A percentile compares a stretch with the other conserved stretches of the same genome.
Conservation (phyloP, 2,888 invertebrate genomes). For the Andrena camellia region DNA sequence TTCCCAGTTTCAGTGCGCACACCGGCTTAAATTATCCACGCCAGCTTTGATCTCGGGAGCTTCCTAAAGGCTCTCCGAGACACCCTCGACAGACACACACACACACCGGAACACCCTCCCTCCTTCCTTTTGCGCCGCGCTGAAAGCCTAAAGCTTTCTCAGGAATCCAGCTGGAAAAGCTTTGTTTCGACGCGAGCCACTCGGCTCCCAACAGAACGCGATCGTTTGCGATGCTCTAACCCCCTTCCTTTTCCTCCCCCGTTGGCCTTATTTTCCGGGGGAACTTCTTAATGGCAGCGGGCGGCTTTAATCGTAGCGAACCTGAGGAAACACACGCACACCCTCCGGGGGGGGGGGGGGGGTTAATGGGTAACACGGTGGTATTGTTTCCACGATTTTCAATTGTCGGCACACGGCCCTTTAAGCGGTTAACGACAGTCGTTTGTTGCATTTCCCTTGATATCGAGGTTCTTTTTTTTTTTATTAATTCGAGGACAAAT, state of each 20-base stretch:
- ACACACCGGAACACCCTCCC: neutral
- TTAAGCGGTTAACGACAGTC: neutral
- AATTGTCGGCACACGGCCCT: constrained; percentile 2
- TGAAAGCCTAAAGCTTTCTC: constrained; percentile 12
- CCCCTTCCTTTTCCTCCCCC: neutral
- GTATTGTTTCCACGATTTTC: constrained; percentile 28
- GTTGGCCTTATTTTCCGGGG: constrained; percentile 25
- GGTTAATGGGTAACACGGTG: neutral
- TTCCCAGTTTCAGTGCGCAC: constrained; percentile 10
- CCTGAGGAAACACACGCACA: constrained; percentile 22
- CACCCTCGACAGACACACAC: too few relatives aligned
- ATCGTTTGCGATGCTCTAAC: constrained; percentile 12
- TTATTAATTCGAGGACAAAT: constrained; percentile 4
- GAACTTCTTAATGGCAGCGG: constrained; percentile 24
- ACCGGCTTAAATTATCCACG: constrained; percentile 34
- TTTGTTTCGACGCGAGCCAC: constrained; percentile 31
- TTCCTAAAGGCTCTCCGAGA: neutral
- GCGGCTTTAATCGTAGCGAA: constrained; percentile 5
- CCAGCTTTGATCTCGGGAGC: constrained; percentile 32
- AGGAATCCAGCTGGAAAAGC: constrained; percentile 12
- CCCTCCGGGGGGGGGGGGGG: too few relatives aligned
- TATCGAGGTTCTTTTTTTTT: neutral
- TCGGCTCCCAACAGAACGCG: constrained; percentile 6
- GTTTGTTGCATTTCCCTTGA: too few relatives aligned
- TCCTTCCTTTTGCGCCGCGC: neutral